These are phyloP conservation scores for Trinorchestia longiramus DNA, from an alignment of 1,140 invertebrate genomes.

Conservation along the genomic window DNA sequence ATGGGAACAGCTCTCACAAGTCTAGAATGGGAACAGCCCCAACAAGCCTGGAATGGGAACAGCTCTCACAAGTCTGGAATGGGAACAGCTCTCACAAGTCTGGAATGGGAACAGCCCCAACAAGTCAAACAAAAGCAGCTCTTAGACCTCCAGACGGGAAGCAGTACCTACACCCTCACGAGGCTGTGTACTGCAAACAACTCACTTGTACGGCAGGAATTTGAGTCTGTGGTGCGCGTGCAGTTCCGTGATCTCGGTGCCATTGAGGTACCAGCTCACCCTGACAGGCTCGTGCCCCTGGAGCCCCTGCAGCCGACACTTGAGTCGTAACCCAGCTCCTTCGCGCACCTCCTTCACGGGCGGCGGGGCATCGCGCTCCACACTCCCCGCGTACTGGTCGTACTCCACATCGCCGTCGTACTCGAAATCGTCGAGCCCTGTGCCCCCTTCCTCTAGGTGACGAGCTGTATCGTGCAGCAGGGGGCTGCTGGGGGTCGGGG, in stretches of 20 bases:
- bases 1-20: too few species aligned
- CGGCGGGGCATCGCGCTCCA: not conserved
- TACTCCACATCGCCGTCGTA: conserved; percentile 13
- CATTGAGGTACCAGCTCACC: conserved; percentile 16
- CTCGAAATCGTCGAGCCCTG: not conserved
- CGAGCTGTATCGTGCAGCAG: not conserved
- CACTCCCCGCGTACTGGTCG: not conserved
- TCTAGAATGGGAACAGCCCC: too few species aligned
- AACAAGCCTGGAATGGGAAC: too few species aligned
- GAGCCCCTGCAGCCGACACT: not conserved
- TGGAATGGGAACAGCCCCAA: too few species aligned
- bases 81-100: too few species aligned
- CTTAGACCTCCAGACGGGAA: not conserved
- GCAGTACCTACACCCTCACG: not conserved
- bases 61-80: too few species aligned
- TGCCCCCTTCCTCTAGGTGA: not conserved
- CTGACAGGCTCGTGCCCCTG: not conserved
- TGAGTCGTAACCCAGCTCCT: not conserved
- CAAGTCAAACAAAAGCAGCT: too few species aligned
- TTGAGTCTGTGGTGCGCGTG: conserved; percentile 6
- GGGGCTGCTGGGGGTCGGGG: not conserved
- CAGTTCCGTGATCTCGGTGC: conserved; percentile 29
- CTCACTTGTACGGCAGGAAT: conserved; percentile 16
- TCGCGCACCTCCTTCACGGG: conserved; percentile 22
- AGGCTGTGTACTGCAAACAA: too few species aligned